Percentiles rank a stretch among this genome's conserved stretches.
Evolutionary conservation across 2,797 vertebrate species (phyloP).

Genomic region (Acropternis orthonyx): DNA sequence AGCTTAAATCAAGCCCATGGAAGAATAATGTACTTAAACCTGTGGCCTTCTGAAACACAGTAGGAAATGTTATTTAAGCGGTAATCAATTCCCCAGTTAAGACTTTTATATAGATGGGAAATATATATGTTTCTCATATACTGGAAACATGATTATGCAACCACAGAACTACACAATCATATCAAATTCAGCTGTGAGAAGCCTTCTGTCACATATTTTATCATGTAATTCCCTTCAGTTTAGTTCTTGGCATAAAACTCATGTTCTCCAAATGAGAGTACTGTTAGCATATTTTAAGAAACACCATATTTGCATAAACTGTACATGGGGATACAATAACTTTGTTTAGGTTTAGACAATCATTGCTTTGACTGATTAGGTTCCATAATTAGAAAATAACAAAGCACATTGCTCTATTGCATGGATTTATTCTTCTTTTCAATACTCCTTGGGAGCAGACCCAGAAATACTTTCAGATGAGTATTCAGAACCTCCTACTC

Average conservation of each 20-base stretch:
- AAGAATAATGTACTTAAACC: conserved; percentile 46
- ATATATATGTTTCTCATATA: conserved; percentile 32
- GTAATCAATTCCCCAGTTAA: conserved; percentile 16
- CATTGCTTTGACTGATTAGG: not conserved
- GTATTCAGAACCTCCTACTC: not conserved
- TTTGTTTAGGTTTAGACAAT: not conserved
- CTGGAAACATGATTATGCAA: conserved; percentile 29
- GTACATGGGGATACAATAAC: not conserved
- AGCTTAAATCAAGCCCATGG: conserved; percentile 29
- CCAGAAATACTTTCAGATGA: not conserved
- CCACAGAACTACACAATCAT: conserved; percentile 1
- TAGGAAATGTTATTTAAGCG: conserved; percentile 37
- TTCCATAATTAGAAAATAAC: not conserved
- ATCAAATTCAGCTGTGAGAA: conserved; percentile 27
- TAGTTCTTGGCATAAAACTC: conserved; percentile 18
- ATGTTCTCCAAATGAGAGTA: not conserved
- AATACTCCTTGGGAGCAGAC: not conserved
- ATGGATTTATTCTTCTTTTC: not conserved
- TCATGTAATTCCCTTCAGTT: conserved; percentile 9
- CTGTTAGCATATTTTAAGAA: not conserved
- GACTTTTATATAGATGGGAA: conserved; percentile 7
- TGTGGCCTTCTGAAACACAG: conserved; percentile 11
- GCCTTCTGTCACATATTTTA: conserved; percentile 31
- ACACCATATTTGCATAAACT: not conserved
- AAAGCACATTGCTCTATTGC: not conserved